Evolutionary conservation across 2,113 vertebrate genomes (phyloP), one percentile per base, ranked within the genome.

Genomic region (Oryzias woworae): DNA sequence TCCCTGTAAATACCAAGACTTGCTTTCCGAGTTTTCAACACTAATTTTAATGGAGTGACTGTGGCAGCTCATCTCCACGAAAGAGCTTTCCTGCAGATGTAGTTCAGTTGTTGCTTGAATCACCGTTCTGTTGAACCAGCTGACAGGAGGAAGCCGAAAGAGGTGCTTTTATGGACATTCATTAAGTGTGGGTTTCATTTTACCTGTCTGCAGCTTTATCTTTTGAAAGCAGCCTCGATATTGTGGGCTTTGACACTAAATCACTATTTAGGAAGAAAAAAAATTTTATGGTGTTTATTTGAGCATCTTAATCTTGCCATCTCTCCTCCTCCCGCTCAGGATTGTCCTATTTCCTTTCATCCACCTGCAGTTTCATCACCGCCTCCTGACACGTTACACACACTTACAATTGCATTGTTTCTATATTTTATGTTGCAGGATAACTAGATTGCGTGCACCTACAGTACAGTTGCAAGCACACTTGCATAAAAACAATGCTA

Each of bases 201-300:
- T 74, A 86, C 78, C 78, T 86, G 84, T 81, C 80, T 59, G 68
- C 69, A 2, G 61, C 16, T 81, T 85, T 85, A 86, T 82, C 82
- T 75, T n/a, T n/a, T 66, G 58, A 73, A 67, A 23, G 71, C 86
- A 85, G 82, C 77, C 67, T 71, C 4, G 69, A 69, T 5, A 42
- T 18, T 49, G 17, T 4, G 6, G 36, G 58, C 64, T 47, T 66
- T 77, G 85, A 88, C 85, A 82, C 79, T 52, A 65, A 77, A 84
- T 86, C 83, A 65, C 55, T 75, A 66, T 83, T 81, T 77, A 80
- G 73, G 70, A 12, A 31, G 17, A 42, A 58, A 1, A 2, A 12
- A 1, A 28, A 64, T 76, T 82, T 75, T 81, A 85, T 86, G 71
- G 62, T 77, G 76, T 82, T 86, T 84, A 79, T 86, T 81, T 69